phyloP scores from a whole-genome alignment of 2,113 vertebrate species.

The Zootoca vivipara region DNA sequence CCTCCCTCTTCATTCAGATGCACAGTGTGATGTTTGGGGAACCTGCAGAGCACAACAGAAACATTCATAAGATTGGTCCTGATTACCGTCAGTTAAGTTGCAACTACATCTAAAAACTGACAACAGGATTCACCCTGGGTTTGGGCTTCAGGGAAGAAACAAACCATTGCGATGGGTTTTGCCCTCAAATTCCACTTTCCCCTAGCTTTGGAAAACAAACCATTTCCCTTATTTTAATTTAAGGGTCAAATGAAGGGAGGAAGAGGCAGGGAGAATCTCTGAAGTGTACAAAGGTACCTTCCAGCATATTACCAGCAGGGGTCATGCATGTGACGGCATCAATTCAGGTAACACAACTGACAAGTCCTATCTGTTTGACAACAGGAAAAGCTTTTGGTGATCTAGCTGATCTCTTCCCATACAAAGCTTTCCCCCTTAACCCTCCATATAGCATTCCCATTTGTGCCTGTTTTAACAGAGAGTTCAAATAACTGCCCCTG shows the following conservation, averaged over 20 bases:
- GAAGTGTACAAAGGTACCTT: background rate
- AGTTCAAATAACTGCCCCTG: background rate
- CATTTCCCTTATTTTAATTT: background rate
- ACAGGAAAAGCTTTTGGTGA: background rate
- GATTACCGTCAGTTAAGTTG: background rate
- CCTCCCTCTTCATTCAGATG: background rate
- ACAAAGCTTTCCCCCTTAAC: background rate
- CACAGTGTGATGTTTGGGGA: background rate
- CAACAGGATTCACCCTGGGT: background rate
- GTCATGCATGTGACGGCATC: background rate
- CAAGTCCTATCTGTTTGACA: background rate
- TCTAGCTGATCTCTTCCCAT: background rate
- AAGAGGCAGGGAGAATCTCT: background rate
- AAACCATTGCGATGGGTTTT: background rate
- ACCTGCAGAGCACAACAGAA: background rate
- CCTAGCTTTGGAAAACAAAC: background rate
- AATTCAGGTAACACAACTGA: background rate
- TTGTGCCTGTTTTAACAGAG: background rate
- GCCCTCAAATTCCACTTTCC: background rate
- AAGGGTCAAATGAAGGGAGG: background rate
- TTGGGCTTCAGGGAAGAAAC: background rate
- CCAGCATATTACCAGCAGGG: constrained; percentile 7
- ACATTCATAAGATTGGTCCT: background rate
- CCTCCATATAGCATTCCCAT: background rate
- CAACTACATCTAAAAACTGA: background rate